A percentile compares a stretch with the other conserved stretches of the same genome.
Evolutionary conservation across 2,113 vertebrate genomes (phyloP).

Genomic region (Hemibagrus wyckioides): DNA sequence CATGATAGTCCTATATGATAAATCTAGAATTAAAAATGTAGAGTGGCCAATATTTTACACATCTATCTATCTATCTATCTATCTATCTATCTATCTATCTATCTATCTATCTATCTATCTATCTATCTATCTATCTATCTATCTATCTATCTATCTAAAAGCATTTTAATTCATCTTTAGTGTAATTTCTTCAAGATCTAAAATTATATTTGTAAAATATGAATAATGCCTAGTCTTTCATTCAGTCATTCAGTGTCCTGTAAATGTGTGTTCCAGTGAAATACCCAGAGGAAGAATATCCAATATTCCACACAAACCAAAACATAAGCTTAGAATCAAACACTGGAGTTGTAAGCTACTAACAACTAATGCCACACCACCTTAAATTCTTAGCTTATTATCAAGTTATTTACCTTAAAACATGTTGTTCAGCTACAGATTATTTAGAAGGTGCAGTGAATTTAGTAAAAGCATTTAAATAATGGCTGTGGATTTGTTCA

Average conservation of each 20-base stretch:
- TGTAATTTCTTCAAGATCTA: neutral
- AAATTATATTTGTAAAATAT: neutral
- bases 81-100: constrained; percentile 7
- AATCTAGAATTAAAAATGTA: neutral
- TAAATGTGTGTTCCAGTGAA: neutral
- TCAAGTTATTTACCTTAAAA: neutral
- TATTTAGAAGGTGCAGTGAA: neutral
- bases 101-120: constrained; percentile 1
- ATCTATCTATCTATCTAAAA: neutral
- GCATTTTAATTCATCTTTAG: neutral
- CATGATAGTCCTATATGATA: neutral
- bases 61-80: neutral
- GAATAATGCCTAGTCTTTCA: neutral
- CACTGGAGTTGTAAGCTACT: neutral
- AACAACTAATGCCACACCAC: neutral
- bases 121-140: neutral
- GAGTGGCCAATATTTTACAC: neutral
- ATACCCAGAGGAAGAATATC: neutral
- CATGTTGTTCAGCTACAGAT: neutral
- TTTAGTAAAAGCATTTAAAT: neutral
- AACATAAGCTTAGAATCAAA: neutral
- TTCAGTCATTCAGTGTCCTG: neutral
- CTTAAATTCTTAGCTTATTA: neutral
- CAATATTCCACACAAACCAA: neutral
- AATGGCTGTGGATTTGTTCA: neutral